phyloP scores from a whole-genome alignment of 2,888 invertebrate genomes.

The Thereva unica region DNA sequence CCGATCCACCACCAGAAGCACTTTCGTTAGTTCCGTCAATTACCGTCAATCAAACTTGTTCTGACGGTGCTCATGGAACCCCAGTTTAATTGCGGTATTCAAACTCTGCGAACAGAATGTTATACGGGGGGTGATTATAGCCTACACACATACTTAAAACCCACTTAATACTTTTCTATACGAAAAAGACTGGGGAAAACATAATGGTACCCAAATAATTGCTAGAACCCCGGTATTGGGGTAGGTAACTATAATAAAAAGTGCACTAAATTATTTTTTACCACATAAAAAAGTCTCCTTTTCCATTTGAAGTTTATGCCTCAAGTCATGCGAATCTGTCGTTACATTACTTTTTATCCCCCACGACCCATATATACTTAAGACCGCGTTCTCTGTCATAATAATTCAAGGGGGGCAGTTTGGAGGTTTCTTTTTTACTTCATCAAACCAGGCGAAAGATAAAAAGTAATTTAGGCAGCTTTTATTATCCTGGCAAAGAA shows the following conservation, averaged over 20 bases:
- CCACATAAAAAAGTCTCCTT: conserved; percentile 16
- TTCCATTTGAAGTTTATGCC: conserved; percentile 41
- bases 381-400: conserved; percentile 21
- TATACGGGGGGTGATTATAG: conserved; percentile 18
- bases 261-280: conserved; percentile 35
- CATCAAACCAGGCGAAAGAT: conserved; percentile 28
- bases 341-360: conserved; percentile 38
- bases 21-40: conserved; percentile 21
- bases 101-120: not conserved
- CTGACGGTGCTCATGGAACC: conserved; percentile 6
- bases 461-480: conserved; percentile 35
- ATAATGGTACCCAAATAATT: conserved; percentile 14
- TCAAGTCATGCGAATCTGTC: conserved; percentile 46
- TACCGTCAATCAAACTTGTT: conserved; percentile 32
- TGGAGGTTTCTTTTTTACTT: conserved; percentile 21
- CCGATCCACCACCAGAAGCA: not conserved
- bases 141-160: conserved; percentile 20
- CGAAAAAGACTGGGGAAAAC: not conserved
- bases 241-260: conserved; percentile 23
- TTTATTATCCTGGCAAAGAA: conserved; percentile 32
- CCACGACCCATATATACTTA: conserved; percentile 28
- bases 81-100: conserved; percentile 15
- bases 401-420: conserved; percentile 28
- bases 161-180: conserved; percentile 14
- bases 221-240: conserved; percentile 1